These are phyloP conservation scores for Caenorhabditis macrosperma DNA, from an alignment of 2,888 invertebrate species.

Conservation along the genomic window DNA sequence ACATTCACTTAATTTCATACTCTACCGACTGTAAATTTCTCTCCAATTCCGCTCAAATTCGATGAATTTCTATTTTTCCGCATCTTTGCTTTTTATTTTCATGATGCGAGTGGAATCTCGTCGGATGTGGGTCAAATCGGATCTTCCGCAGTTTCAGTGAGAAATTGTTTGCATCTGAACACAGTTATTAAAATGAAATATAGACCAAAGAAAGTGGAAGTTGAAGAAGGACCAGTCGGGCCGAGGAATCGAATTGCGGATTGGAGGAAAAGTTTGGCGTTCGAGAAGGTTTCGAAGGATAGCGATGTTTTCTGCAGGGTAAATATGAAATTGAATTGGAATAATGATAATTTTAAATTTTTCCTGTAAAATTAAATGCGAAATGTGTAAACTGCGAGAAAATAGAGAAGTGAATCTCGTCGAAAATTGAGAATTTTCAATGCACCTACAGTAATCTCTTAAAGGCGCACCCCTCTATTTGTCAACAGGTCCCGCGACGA, in stretches of 20 bases:
- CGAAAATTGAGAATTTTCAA: slow-evolving; percentile 1
- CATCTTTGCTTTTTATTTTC: neutral
- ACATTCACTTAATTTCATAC: neutral
- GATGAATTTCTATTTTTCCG: neutral
- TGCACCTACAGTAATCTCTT: neutral
- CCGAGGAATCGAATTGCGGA: slow-evolving; percentile 24
- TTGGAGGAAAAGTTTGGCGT: slow-evolving; percentile 33
- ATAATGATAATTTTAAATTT: neutral
- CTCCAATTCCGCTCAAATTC: neutral
- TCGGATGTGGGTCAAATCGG: slow-evolving; percentile 21
- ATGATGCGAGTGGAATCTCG: neutral
- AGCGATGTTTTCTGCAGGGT: slow-evolving; percentile 42
- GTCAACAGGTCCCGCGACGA: neutral
- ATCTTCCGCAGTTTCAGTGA: slow-evolving; percentile 30
- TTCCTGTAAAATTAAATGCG: neutral
- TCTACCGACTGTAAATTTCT: no score
- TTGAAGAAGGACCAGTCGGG: neutral
- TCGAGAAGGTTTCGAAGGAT: slow-evolving; percentile 31
- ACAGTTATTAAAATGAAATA: neutral
- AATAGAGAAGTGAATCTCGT: neutral
- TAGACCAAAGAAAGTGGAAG: slow-evolving; percentile 3
- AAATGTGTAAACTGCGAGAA: no score
- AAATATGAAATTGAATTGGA: neutral
- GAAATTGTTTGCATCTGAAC: neutral
- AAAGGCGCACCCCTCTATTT: neutral